These are phyloP conservation scores for Papilio protenor DNA, from an alignment of 2,888 invertebrate species.

Conservation along the genomic window DNA sequence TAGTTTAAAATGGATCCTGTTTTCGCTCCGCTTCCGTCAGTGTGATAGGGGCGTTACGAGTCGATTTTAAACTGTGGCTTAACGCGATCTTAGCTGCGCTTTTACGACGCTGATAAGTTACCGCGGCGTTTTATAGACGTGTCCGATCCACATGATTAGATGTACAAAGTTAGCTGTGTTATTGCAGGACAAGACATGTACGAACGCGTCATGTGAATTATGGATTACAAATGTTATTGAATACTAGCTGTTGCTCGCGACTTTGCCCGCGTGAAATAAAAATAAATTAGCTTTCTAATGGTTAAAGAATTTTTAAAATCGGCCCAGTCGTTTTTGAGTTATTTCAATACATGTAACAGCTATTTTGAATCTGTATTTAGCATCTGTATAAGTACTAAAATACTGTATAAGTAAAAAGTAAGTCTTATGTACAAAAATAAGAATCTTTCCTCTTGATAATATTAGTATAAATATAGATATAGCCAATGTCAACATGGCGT, in stretches of 20 bases:
- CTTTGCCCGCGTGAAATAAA: no score
- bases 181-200: not conserved
- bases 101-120: constrained; percentile 19
- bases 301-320: no score
- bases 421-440: no score
- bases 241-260: not conserved
- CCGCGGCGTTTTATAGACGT: constrained; percentile 13
- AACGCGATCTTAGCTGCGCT: constrained; percentile 7
- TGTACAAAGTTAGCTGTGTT: constrained; percentile 1
- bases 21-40: not conserved
- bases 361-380: no score
- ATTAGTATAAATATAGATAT: no score
- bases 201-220: not conserved
- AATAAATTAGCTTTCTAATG: no score
- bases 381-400: no score
- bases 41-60: not conserved
- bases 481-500: not conserved
- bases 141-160: not conserved
- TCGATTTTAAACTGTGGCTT: constrained; percentile 17
- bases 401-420: no score
- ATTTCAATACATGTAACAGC: no score
- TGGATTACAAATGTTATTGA: not conserved
- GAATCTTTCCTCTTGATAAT: no score
- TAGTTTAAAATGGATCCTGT: not conserved
- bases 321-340: no score